Evolutionary conservation across 2,888 invertebrate species (phyloP), one percentile per base, ranked within the genome.

Genomic region (Epistrophe eligans): DNA sequence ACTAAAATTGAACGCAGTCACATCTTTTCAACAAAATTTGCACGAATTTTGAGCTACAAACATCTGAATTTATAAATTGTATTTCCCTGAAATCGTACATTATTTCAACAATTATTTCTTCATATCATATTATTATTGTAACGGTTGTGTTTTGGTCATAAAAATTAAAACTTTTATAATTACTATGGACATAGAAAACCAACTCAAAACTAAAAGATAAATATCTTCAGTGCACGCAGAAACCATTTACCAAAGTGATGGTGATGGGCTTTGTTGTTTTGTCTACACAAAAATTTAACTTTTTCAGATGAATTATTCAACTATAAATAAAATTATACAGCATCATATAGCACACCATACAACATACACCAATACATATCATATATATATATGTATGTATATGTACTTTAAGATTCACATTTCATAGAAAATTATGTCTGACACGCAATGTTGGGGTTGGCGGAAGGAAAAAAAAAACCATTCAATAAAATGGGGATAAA

Each of bases 401-500:
- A 15, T n/a, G n/a, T 24, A 28, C 24, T 24, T 24, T 40, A 40
- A 40, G 60, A 72, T 60, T 76, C 84, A 84, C 50, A 76, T 80
- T 76, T 70, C 66, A 80, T 50, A 66, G 35, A 84, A 84, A 81
- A 81, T 81, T 77, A 81, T 60, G 81, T 81, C 81, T 77, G 43
- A 19, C 84, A 84, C 77, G 84, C 84, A 77, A 84, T 67, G 52
- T 70, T 70, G 70, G 70, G 55, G 67, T 38, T 48, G 67, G 50
- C 50, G 50, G 70, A 48, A 43, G 48, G 10, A 66, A 66, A 45
- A 73, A 45, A 43, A 66, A 66, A 35, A 24, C 58, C 50, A 72
- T 84, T 77, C 84, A 84, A 84, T 84, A 60, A 81, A 84, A 67
- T 19, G n/a, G 38, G 71, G 72, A 66, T 66, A 72, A 80, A 80